Base-by-base conservation (phyloP, 2,797 vertebrate species). In the Labroides dimidiatus region DNA sequence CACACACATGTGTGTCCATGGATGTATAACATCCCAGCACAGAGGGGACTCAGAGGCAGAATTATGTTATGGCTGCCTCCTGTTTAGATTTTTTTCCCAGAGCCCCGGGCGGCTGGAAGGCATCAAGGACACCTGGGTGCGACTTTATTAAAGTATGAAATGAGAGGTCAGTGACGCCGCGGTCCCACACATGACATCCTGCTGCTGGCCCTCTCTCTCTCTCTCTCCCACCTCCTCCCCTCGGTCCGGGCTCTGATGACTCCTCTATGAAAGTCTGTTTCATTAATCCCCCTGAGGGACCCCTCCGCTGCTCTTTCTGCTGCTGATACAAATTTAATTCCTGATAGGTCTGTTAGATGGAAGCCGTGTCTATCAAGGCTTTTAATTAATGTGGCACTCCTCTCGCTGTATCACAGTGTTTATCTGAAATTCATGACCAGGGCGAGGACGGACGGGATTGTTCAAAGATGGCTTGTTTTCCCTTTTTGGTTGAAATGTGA, bases 61-160 rank as follows among this genome's bases (percentile, higher is more conserved):
- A 84, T 86, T 69, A 87, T 81, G 84, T 89, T 91, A 84, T 86
- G 89, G 80, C 87, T 72, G 79, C 88, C 90, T 89, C 88, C 89
- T 89, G 90, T 92, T 92, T 87, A 88, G 90, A 71, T 87, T 84
- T n/a, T 85, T 82, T 52, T 52, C 80, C 92, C 88, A 70, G 81
- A 84, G 90, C 92, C 92, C 90, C 86, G 81, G 93, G 93, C 91
- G 80, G 92, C 91, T 91, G 86, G 85, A 88, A 92, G 88, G 90
- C 92, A 92, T 92, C 87, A 93, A 93, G 93, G 93, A 93, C 94
- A 94, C 93, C 93, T 93, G 93, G 93, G 93, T 93, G 90, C 89
- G 83, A 92, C 93, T 94, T 95, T 95, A 95, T 95, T 95, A 95
- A 95, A 94, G 92, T 93, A 93, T 93, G 90, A 94, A 94, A 94